These are phyloP conservation scores for Notospermus geniculatus DNA, from an alignment of 1,140 invertebrate species.

Conservation along the genomic window DNA sequence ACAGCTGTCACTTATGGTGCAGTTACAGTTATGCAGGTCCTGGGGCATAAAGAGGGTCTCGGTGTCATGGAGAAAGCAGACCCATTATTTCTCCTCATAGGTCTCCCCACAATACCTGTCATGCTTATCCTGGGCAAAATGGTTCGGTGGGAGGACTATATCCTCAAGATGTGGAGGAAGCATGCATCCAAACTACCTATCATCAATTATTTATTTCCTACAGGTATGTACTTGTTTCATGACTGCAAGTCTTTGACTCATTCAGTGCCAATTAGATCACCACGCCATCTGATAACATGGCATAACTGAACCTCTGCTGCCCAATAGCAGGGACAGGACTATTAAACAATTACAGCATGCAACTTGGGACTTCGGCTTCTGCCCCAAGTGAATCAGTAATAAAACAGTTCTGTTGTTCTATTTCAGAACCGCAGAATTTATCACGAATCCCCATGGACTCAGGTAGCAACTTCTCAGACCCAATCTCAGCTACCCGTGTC, in stretches of 20 bases:
- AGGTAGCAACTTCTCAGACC: conserved; percentile 65
- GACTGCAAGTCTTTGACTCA: no score
- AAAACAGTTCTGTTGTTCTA: no score
- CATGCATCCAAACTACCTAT: conserved; percentile 56
- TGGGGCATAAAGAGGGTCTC: conserved; percentile 79
- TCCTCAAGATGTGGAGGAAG: conserved; percentile 65
- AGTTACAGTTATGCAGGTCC: conserved; percentile 86
- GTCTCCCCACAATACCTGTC: conserved; percentile 89
- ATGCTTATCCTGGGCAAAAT: conserved; percentile 73
- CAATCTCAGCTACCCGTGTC: conserved; percentile 84
- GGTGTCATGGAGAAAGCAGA: conserved; percentile 92
- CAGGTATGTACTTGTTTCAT: conserved; percentile 30
- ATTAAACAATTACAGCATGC: no score
- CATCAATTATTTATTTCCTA: conserved; percentile 50
- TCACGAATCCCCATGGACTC: conserved; percentile 30
- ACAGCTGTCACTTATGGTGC: conserved; percentile 95
- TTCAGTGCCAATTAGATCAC: no score
- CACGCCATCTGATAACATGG: neutral
- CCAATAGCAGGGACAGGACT: neutral
- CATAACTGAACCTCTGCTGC: neutral
- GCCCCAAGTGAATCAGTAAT: no score
- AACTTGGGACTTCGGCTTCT: no score
- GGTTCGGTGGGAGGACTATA: conserved; percentile 92
- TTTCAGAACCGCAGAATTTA: neutral
- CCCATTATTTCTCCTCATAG: conserved; percentile 84